A percentile compares a stretch with the other conserved stretches of the same genome.
Evolutionary conservation across 2,888 invertebrate genomes (phyloP).

Genomic region (Dolomedes plantarius): DNA sequence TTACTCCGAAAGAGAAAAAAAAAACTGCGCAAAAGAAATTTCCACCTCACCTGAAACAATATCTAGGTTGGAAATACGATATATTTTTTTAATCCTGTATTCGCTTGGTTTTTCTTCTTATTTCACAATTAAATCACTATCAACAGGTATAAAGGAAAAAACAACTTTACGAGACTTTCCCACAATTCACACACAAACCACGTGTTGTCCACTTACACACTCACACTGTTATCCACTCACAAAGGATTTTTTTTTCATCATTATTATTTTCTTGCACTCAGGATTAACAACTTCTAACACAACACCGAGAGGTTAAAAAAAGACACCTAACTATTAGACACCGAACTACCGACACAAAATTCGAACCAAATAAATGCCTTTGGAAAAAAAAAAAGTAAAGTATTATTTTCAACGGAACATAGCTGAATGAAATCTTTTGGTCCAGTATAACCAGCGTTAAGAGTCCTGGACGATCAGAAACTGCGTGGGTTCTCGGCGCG

Average conservation of each 20-base stretch:
- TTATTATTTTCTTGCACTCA: too few species aligned
- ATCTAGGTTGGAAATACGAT: too few species aligned
- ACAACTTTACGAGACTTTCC: too few species aligned
- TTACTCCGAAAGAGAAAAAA: too few species aligned
- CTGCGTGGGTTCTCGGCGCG: conserved; percentile 30
- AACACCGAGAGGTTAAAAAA: not conserved
- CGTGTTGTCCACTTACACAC: not conserved
- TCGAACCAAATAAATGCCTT: not conserved
- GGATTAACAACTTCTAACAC: not conserved
- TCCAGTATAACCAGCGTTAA: conserved; percentile 58
- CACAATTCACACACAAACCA: too few species aligned
- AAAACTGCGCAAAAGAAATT: too few species aligned
- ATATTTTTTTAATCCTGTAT: too few species aligned
- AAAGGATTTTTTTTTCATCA: not conserved
- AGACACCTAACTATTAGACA: not conserved
- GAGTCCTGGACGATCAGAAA: conserved; percentile 46
- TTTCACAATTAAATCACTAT: too few species aligned
- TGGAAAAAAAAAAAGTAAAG: not conserved
- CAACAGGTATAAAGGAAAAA: too few species aligned
- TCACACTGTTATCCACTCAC: not conserved
- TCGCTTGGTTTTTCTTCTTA: too few species aligned
- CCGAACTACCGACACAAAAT: not conserved
- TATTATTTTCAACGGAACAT: not conserved
- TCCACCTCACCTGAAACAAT: too few species aligned
- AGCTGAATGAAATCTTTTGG: conserved; percentile 23